These are phyloP conservation scores for Potamilus streckersoni DNA, from an alignment of 1,140 invertebrate species.

Conservation along the genomic window DNA sequence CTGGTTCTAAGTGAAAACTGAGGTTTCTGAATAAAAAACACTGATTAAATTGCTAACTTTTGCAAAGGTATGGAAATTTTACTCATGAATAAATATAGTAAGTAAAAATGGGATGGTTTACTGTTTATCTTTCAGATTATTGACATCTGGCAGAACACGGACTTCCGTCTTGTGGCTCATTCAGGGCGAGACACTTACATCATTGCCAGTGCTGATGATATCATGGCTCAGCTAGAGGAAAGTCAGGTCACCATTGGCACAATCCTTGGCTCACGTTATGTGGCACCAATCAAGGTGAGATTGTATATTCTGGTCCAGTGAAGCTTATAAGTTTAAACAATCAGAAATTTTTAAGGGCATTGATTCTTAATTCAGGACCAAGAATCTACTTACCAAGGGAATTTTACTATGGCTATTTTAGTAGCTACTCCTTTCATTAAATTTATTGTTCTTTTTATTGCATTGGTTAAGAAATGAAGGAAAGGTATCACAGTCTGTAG, in stretches of 20 bases:
- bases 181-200: conserved; percentile 79
- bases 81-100: not conserved
- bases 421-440: no score
- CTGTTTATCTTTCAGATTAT: conserved; percentile 46
- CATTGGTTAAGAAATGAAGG: no score
- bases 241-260: conserved; percentile 86
- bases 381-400: no score
- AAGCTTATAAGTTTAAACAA: no score
- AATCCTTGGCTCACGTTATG: conserved; percentile 84
- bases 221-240: conserved; percentile 84
- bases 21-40: no score
- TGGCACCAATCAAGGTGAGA: conserved; percentile 78
- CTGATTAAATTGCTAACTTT: not conserved
- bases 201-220: conserved; percentile 83
- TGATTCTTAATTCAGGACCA: no score
- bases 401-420: no score
- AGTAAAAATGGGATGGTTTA: no score
- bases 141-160: conserved; percentile 63
- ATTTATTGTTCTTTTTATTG: no score
- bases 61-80: not conserved
- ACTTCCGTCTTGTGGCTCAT: conserved; percentile 65
- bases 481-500: no score
- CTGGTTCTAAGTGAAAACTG: no score
- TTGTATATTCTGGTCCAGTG: not conserved
- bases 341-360: no score